Evolutionary conservation across 2,797 vertebrate species (phyloP), one percentile per base, ranked within the genome.

Genomic region (Sebastes steindachneri): DNA sequence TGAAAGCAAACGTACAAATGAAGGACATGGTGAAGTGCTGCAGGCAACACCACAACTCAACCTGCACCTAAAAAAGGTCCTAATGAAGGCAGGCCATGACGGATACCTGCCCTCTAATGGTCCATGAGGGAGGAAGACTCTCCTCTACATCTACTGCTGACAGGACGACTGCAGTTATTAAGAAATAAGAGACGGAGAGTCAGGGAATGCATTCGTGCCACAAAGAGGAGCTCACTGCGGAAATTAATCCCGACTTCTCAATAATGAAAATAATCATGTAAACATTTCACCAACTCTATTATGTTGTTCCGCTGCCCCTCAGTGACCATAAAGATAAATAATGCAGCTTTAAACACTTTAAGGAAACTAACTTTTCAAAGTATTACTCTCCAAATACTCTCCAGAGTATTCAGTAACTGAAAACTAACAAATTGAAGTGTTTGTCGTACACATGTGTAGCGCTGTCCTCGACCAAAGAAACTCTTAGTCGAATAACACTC

Each of bases 51-150:
- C 26, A 54, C 72, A 35, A 33, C 67, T 28, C 35, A 45, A 66
- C 51, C 57, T 15, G 62, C 73, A 45, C 15, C 55, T 7, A 4
- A 75, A 48, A 7, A 12, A 59, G 54, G 10, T 59, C 7, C 69
- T 55, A 59, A 83, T 70, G 68, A 74, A 48, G 68, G 68, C 75
- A 26, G 41, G 41, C 57, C 9, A 53, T 53, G 19, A 53, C 48
- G 4, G 48, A 53, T 31, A 55, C 54, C 37, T 31, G 55, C 25
- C 21, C 23, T 63, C 45, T 45, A 28, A 76, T 31, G 28, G 31
- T 59, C 51, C 65, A 55, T 2, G 31, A 63, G 59, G 75, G 83
- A 55, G 75, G 54, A 7, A 26, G 57, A 71, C 35, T 6, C 12
- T 68, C 60, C 55, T 41, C 58, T 7, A 33, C 66, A 81, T 29